Evolutionary conservation across 2,113 vertebrate species (phyloP).

Genomic region (Pleuronectes platessa): DNA sequence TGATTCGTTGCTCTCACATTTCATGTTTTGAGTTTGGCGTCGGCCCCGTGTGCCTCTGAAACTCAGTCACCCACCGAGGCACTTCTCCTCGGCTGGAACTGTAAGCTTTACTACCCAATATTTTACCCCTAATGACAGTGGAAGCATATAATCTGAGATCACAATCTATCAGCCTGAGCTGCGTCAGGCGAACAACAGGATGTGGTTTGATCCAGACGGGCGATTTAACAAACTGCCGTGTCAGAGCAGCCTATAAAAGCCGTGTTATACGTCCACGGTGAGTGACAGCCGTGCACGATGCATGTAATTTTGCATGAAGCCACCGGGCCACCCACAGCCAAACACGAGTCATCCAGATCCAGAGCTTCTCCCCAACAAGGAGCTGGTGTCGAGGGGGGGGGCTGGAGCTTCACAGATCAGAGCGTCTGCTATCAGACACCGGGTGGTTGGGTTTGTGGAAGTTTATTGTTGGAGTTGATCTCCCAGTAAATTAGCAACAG

Average conservation of each 20-base stretch:
- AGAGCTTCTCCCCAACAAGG: conserved; percentile 27
- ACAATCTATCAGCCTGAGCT: conserved; percentile 22
- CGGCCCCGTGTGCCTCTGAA: neutral
- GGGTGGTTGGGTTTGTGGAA: conserved; percentile 37
- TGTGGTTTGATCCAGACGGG: conserved; percentile 49
- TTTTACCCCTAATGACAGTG: conserved; percentile 34
- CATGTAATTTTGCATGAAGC: conserved; percentile 56
- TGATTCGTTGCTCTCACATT: neutral
- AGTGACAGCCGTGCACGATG: conserved; percentile 57
- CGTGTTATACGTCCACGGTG: conserved; percentile 33
- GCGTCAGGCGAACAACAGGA: conserved; percentile 61
- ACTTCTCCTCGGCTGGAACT: conserved; percentile 24
- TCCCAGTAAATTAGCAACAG: conserved; percentile 28
- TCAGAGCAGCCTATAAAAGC: conserved; percentile 49
- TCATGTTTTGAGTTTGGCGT: conserved; percentile 19
- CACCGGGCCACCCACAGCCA: conserved; percentile 62
- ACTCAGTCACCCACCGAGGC: conserved; percentile 2
- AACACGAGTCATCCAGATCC: conserved; percentile 48
- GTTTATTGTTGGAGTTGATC: conserved; percentile 26
- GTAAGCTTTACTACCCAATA: conserved; percentile 27
- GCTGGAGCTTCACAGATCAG: conserved; percentile 16
- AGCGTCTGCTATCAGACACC: conserved; percentile 13
- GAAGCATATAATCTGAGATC: conserved; percentile 37
- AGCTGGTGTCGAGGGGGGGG: conserved; percentile 21
- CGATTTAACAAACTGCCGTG: conserved; percentile 50